Base-by-base conservation (phyloP, 1,140 invertebrate genomes). In the Macrocentrus cingulum region DNA sequence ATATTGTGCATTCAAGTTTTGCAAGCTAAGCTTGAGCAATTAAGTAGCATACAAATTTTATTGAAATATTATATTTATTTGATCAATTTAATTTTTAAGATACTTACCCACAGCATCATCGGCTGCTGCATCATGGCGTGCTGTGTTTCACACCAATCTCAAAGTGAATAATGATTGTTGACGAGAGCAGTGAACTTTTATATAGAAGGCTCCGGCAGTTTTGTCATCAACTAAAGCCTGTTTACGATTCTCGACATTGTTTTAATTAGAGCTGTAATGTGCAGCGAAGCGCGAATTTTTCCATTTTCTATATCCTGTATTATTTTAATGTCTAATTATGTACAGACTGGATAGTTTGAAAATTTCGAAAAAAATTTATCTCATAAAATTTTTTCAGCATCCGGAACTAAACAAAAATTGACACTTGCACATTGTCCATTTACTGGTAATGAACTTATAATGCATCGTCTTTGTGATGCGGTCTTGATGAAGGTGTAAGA, bases 191-290 rank as follows among this genome's bases (percentile, higher is more conserved):
- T 51, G 59, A 64, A 70, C 72, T 77, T 76, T 78, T 77, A 77
- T 45, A 45, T 76, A 77, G 56, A 68, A 66, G 56, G 51, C 59
- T 64, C 58, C 36, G 25, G 54, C 62, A 22, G 18, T 48, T 53
- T 69, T 67, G 73, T 75, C 56, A 59, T 71, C 71, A 53, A 71
- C 70, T 66, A 63, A 50, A 65, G 63, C 74, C 71, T n/a, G 74
- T 71, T 76, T 71, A 76, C 65, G 67, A 75, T 53, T 25, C 50
- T 53, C 15, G 22, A 63, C 64, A 66, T 72, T 72, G 60, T 74
- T 75, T 78, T 76, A 76, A 78, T 78, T 66, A 65, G 68, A 56
- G 68, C 66, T 66, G 58, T 76, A 76, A 76, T 72, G 65, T 19
- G 25, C 69, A 63, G 3, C 63, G 63, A 59, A 76, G 60, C 74